Evolutionary conservation across 1,140 invertebrate species (phyloP), one percentile per base, ranked within the genome.

Genomic region (Oncopeltus fasciatus): DNA sequence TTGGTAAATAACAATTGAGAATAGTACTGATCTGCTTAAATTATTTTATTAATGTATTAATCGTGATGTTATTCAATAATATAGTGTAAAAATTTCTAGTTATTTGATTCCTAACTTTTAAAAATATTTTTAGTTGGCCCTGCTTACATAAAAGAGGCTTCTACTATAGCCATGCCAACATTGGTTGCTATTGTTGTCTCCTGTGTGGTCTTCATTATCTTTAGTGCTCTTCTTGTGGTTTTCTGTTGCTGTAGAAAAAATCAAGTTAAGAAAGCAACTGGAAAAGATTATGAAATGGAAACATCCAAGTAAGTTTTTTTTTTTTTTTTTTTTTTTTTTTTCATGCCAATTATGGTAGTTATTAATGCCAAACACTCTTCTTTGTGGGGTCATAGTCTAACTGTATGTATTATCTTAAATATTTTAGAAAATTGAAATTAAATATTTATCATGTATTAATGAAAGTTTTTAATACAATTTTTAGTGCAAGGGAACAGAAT

Each of bases 231-330:
- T 8, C 72, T 90, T 24, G 77, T 90, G 59, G 80, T 92, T 65
- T 93, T 90, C 78, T 93, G 89, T 69, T 86, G 88, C 59, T 92
- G 89, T 73, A 87, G 87, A 67, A 80, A 83, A 63, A 86, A 85
- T 68, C 86, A 88, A 71, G 84, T 82, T 53, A 89, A 90, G 72
- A 89, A 90, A 70, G 81, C 79, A 64, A 82, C 81, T 67, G 84
- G 86, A 65, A 94, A 92, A 74, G 88, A 92, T 71, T 90, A 90
- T 72, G 89, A 92, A 75, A 88, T 90, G 85, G 88, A 91, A 70
- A 85, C 88, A 0, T 77, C 80, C 66, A 74, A 76, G 76, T 80
- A 75, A 76, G 79, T 76, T 57, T 51, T 65, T 63, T 61, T 57
- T 18, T 38, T 38, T 38, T 8, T 8, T 38, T 8, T 38, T 38